phyloP scores from a whole-genome alignment of 2,797 vertebrate species.

The Falco peregrinus region DNA sequence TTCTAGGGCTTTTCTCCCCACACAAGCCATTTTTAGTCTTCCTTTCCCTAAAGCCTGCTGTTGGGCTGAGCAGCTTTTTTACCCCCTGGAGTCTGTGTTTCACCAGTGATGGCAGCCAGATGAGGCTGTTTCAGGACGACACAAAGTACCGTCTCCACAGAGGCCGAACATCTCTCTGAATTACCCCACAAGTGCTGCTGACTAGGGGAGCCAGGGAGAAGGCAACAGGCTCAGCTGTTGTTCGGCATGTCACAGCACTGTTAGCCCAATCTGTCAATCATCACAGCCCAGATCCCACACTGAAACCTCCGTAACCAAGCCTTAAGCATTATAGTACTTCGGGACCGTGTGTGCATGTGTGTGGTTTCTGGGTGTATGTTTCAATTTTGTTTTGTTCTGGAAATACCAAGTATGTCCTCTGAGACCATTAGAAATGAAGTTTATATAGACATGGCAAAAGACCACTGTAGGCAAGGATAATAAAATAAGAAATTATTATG shows the following conservation, averaged over 20 bases:
- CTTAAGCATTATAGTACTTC: neutral
- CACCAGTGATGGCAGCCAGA: slow-evolving; percentile 38
- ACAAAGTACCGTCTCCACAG: neutral
- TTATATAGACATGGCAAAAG: slow-evolving; percentile 31
- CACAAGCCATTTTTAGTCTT: neutral
- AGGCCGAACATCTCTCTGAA: neutral
- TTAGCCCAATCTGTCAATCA: neutral
- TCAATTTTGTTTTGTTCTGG: slow-evolving; percentile 48
- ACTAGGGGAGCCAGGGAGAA: neutral
- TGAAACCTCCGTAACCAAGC: neutral
- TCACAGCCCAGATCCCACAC: neutral
- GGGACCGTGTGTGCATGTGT: neutral
- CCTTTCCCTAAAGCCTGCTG: neutral
- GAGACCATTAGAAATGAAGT: slow-evolving; percentile 40
- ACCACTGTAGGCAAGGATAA: slow-evolving; percentile 32
- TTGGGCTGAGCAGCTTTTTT: neutral
- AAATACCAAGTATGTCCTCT: slow-evolving; percentile 17
- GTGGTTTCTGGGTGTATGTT: slow-evolving; percentile 46
- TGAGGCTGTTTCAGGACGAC: neutral
- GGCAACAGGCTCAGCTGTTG: neutral
- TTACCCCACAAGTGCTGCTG: neutral
- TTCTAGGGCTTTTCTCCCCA: neutral
- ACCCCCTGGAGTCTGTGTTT: neutral
- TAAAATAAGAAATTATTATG: slow-evolving; percentile 46
- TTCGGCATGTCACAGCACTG: neutral